These are phyloP conservation scores for Latrodectus geometricus DNA, from an alignment of 1,140 invertebrate species.

Conservation along the genomic window DNA sequence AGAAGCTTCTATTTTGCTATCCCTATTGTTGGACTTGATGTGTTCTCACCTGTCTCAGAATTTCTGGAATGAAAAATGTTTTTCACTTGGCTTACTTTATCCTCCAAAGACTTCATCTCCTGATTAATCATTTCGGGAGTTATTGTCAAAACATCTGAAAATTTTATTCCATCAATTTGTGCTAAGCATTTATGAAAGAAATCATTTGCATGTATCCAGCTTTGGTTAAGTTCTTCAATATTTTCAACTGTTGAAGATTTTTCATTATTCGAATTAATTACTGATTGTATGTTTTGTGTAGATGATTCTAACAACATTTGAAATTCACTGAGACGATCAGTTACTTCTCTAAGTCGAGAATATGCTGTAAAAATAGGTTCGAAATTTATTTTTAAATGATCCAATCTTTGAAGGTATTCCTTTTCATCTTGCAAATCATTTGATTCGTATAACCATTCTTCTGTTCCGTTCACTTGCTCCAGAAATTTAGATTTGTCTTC, in stretches of 20 bases:
- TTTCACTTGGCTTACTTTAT: background rate
- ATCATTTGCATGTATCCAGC: constrained; percentile 8
- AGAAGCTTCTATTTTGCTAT: too few relatives aligned
- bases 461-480: background rate
- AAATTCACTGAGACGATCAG: background rate
- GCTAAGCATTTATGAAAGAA: background rate
- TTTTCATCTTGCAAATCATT: constrained; percentile 2
- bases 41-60: too few relatives aligned
- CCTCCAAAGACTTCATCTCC: background rate
- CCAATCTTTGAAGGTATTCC: constrained; percentile 6
- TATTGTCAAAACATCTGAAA: background rate
- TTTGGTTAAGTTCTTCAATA: background rate
- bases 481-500: background rate
- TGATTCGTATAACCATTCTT: constrained; percentile 26
- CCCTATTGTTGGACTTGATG: too few relatives aligned
- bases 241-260: background rate
- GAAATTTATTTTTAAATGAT: background rate
- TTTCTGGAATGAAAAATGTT: too few relatives aligned
- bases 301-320: constrained; percentile 9
- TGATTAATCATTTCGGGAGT: background rate
- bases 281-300: background rate
- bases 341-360: background rate
- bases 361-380: background rate
- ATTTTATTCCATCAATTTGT: background rate
- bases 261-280: background rate